Evolutionary conservation across 2,888 invertebrate genomes (phyloP).

Genomic region (Diadromus collaris): DNA sequence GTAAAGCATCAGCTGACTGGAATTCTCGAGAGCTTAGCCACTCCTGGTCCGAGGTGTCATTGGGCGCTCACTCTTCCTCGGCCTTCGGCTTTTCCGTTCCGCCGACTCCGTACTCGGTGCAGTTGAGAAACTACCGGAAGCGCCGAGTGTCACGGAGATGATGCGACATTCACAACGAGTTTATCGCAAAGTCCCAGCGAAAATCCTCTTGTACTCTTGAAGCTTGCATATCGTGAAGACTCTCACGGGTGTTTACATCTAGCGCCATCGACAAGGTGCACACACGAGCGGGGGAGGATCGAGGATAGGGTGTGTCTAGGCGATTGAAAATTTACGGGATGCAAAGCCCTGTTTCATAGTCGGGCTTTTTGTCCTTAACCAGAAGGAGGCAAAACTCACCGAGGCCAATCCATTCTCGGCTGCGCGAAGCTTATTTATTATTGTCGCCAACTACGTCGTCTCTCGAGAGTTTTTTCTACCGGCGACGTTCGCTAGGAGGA

Average conservation of each 20-base stretch:
- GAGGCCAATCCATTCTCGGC: constrained; percentile 34
- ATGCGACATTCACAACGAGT: constrained; percentile 22
- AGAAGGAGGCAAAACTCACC: not conserved
- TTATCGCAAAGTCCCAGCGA: not conserved
- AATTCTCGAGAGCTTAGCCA: not conserved
- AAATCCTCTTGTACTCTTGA: constrained; percentile 24
- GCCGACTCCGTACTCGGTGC: not conserved
- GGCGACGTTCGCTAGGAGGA: constrained; percentile 15
- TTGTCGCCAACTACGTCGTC: constrained; percentile 54
- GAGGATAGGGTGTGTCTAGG: constrained; percentile 38
- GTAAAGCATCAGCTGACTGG: constrained; percentile 1
- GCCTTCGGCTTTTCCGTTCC: not conserved
- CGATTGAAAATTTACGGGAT: constrained; percentile 52
- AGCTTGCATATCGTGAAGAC: constrained; percentile 17
- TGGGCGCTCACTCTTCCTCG: not conserved
- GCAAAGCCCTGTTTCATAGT: constrained; percentile 29
- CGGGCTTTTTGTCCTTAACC: not conserved
- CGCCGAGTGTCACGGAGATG: not conserved
- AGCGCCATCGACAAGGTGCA: constrained; percentile 1
- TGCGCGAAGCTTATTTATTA: constrained; percentile 64
- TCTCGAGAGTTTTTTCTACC: not conserved
- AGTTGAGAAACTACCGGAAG: not conserved
- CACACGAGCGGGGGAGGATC: not conserved
- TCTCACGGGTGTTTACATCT: constrained; percentile 20
- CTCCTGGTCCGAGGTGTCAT: not conserved